Base-by-base conservation (phyloP, 2,888 invertebrate genomes). In the Ellobium chinense region DNA sequence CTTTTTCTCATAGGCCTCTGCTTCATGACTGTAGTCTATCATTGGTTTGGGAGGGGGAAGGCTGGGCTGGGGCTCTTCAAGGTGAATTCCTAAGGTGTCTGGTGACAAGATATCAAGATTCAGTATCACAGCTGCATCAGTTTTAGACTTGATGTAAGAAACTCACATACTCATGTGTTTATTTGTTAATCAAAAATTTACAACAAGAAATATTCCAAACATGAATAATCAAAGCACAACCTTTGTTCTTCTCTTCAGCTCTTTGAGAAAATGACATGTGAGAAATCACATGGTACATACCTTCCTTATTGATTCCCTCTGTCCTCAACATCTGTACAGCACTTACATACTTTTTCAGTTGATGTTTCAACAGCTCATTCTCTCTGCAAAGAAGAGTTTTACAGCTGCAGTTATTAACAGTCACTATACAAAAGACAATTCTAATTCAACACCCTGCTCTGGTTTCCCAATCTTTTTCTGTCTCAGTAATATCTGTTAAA, bases 321-420 rank as follows among this genome's bases (percentile, higher is more conserved):
- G 83, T 94, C 90, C 95, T 95, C 87, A 97, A 93, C 94, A 97
- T 95, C 94, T 97, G 96, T 58, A 97, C 96, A n/a, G 97, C 97
- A 75, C 96, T 96, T 86, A 97, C 96, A 92, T 97, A 97, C 89
- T 96, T 96, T 87, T 96, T 95, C 80, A 97, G 92, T 91, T 97
- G 97, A 87, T 96, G 96, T 90, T 97, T 96, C 86, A 97, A 93
- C 85, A 96, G 94, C 84, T 96, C 96, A 93, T 97, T 97, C 93
- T 97, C 97, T 90, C 96, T 96, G 89, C 81, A 37, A 34, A 60
- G n/a, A n/a, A n/a, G n/a, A n/a, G n/a, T n/a, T n/a, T n/a, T n/a
- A n/a, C n/a, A 4, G 7, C n/a, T 27, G 29, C 27, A 70, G 37
- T 5, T 37, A 39, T 14, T 18, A 39, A 39, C 29, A 65, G n/a